Evolutionary conservation across 2,888 invertebrate genomes (phyloP).

Genomic region (Philopedon plagiatum): DNA sequence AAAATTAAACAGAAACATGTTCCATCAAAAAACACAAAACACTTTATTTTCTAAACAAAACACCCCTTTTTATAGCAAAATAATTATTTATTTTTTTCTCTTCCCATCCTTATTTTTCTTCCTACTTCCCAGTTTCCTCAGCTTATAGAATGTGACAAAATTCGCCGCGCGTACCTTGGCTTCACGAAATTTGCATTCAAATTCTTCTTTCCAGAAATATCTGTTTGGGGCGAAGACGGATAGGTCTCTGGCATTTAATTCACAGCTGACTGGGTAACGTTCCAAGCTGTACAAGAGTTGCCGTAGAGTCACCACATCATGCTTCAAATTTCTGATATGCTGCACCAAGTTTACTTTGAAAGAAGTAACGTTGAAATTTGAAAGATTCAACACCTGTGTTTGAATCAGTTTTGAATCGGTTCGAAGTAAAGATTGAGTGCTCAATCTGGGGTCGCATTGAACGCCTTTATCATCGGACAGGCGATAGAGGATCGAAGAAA

Average conservation of each 20-base stretch:
- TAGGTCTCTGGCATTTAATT: not conserved
- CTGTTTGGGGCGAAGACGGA: not conserved
- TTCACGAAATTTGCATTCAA: constrained; percentile 21
- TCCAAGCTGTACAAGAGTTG: constrained; percentile 22
- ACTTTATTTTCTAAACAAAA: too few species aligned
- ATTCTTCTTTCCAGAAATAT: not conserved
- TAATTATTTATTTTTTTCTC: not conserved
- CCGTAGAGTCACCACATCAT: constrained; percentile 27
- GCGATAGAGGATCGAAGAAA: not conserved
- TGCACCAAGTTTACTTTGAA: constrained; percentile 23
- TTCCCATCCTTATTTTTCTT: not conserved
- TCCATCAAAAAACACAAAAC: too few species aligned
- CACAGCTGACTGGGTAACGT: not conserved
- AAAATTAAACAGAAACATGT: too few species aligned
- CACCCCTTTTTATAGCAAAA: too few species aligned
- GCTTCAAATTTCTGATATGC: constrained; percentile 28
- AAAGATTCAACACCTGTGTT: constrained; percentile 5
- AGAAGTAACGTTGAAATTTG: constrained; percentile 1
- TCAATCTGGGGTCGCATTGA: constrained; percentile 10
- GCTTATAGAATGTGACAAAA: constrained; percentile 39
- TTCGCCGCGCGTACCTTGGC: constrained; percentile 31
- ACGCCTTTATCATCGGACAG: constrained; percentile 15
- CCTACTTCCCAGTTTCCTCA: constrained; percentile 9
- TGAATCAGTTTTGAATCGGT: constrained; percentile 19
- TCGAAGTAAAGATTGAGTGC: not conserved